Base-by-base conservation (phyloP, 2,113 vertebrate genomes). In the Meriones unguiculatus region DNA sequence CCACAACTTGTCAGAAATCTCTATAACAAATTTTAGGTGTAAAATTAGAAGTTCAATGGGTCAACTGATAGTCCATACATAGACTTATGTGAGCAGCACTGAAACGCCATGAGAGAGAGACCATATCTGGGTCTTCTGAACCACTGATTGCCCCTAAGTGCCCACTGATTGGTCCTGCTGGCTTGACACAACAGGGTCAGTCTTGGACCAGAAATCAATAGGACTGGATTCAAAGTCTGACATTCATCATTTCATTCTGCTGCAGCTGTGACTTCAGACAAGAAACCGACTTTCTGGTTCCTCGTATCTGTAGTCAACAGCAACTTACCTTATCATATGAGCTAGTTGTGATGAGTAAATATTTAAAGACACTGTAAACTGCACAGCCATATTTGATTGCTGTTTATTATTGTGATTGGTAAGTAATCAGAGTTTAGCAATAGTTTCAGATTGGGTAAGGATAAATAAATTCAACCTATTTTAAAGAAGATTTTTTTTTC, bases 371-470 rank as follows among this genome's bases (percentile, higher is more conserved):
- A 70, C 30, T n/a, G 13, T 38, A 90, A 95, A 57, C 12, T 9
- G 59, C 52, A 38, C 32, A 84, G 0, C 24, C 76, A 6, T 70
- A 81, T 70, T 95, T 1, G 54, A 4, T 64, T 89, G 32, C 62
- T 72, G 70, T 90, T 90, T 67, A n/a, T 59, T 75, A 73, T 69
- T 96, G 41, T 32, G 89, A 90, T 80, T 94, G 78, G 32, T 59
- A 90, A 64, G 70, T n/a, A 77, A 77, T 81, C 67, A 77, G 32
- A 94, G 70, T 77, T 73, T 32, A 87, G 7, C 81, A 4, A 69
- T 70, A 90, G 64, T 38, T 94, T 96, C 25, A 75, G 41, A 75
- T 67, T 93, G 10, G 17, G 87, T 90, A 38, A 38, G 14, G 81
- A 87, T 88, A 57, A 65, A 84, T 80, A 90, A 67, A 50, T 54